Conservation (phyloP, 2,888 invertebrate genomes). For the Coelinius sp. region DNA sequence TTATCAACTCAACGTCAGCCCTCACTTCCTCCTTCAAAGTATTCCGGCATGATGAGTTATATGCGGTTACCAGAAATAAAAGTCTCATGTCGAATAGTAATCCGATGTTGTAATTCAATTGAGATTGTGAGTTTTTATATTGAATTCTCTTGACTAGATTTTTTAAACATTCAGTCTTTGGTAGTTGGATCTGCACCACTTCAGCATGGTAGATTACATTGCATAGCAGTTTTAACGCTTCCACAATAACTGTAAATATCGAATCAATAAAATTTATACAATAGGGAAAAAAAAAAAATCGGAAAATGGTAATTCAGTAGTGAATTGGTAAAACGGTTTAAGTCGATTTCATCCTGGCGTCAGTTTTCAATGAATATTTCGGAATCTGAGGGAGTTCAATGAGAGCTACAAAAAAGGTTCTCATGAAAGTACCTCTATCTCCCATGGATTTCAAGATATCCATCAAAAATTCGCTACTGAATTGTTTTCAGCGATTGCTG, state of each 20-base stretch:
- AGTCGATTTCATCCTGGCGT: too few species aligned
- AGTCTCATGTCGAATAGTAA: conserved; percentile 89
- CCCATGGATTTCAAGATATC: too few species aligned
- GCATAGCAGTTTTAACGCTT: conserved; percentile 90
- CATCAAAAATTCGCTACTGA: too few species aligned
- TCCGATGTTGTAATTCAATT: conserved; percentile 72
- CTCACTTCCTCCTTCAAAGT: conserved; percentile 79
- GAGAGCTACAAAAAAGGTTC: too few species aligned
- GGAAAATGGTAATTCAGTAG: too few species aligned
- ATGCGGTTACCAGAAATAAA: conserved; percentile 89
- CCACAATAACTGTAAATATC: conserved; percentile 74
- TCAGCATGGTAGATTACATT: conserved; percentile 88
- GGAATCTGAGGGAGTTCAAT: too few species aligned
- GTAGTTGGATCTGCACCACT: conserved; percentile 73
- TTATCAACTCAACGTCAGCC: conserved; percentile 79
- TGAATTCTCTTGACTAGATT: conserved; percentile 83
- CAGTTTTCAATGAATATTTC: too few species aligned
- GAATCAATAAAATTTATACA: too few species aligned
- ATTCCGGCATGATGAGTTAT: conserved; percentile 79
- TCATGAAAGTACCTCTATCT: too few species aligned
- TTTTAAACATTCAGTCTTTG: conserved; percentile 55
- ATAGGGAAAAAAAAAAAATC: too few species aligned
- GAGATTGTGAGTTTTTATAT: conserved; percentile 63
- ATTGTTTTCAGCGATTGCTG: not conserved
- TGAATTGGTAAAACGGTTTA: too few species aligned